Evolutionary conservation across 2,113 vertebrate species (phyloP).

Genomic region (Hemiscyllium ocellatum): DNA sequence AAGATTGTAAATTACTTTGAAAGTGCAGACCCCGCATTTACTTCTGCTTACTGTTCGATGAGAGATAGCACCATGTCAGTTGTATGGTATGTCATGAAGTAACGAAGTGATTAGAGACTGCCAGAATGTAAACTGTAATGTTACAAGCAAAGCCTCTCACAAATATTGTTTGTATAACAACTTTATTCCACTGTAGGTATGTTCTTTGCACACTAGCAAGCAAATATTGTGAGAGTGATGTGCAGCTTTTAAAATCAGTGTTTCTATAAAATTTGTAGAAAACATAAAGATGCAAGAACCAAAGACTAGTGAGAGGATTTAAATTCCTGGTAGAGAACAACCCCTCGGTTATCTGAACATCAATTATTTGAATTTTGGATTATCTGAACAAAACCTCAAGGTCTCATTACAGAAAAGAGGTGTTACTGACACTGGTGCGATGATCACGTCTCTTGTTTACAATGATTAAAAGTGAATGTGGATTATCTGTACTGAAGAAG

Average conservation of each 20-base stretch:
- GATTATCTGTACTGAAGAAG: no score
- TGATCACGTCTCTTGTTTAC: no score
- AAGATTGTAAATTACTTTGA: neutral
- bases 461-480: no score
- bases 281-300: neutral
- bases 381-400: no score
- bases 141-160: neutral
- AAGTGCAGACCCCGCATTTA: neutral
- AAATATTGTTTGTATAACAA: neutral
- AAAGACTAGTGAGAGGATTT: neutral
- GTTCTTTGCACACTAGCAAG: neutral
- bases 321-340: neutral
- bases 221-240: neutral
- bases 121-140: neutral
- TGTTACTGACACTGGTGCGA: no score
- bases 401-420: no score
- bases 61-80: neutral
- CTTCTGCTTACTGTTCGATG: neutral
- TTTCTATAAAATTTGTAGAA: neutral
- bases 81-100: neutral
- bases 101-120: neutral
- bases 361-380: no score
- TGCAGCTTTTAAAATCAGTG: neutral
- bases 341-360: no score
- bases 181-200: neutral